Evolutionary conservation across 2,797 vertebrate species (phyloP).

Genomic region (Sebastes jordani): DNA sequence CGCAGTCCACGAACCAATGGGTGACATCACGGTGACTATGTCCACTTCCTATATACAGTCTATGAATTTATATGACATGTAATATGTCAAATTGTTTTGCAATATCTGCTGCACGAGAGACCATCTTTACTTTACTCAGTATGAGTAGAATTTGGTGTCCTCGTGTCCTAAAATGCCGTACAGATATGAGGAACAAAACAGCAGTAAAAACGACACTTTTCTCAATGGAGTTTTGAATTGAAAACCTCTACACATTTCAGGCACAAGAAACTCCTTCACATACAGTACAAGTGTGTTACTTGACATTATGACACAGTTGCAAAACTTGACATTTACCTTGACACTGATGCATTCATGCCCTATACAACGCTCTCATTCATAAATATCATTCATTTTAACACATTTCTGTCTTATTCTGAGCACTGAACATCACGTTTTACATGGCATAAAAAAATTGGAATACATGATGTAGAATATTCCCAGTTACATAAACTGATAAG

Average conservation of each 20-base stretch:
- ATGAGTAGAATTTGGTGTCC: background rate
- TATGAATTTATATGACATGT: background rate
- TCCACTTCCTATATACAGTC: no score
- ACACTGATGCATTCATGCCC: background rate
- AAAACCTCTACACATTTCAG: background rate
- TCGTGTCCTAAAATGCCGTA: background rate
- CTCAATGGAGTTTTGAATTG: background rate
- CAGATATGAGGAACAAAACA: background rate
- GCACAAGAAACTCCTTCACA: background rate
- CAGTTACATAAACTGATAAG: conserved; percentile 54
- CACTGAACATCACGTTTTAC: background rate
- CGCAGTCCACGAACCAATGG: no score
- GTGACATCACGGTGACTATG: no score
- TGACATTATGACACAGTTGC: background rate
- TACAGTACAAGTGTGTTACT: background rate
- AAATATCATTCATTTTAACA: background rate
- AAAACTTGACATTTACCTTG: background rate
- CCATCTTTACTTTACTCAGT: background rate
- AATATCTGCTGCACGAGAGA: background rate
- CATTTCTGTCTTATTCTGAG: background rate
- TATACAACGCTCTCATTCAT: background rate
- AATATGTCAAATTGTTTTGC: background rate
- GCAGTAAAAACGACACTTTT: background rate
- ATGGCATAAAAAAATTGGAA: background rate
- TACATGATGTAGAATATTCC: conserved; percentile 20